Evolutionary conservation across 2,888 invertebrate genomes (phyloP).

Genomic region (Pseudococcus longispinus): DNA sequence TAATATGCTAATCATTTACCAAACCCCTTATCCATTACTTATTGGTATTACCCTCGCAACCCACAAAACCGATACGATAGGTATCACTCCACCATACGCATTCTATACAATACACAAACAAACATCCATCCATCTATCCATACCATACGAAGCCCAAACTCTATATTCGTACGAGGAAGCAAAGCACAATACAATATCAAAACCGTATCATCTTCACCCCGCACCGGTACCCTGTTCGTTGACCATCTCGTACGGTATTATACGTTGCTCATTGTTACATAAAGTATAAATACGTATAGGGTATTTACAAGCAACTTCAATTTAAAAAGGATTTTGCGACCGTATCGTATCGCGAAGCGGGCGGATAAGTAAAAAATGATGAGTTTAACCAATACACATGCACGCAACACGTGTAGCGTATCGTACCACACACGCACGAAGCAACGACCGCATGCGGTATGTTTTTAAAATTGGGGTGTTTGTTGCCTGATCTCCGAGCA

Average conservation of each 20-base stretch:
- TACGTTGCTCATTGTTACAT: background rate
- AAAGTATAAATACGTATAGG: conserved; percentile 5
- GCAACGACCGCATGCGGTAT: background rate
- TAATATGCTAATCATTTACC: background rate
- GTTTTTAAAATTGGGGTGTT: conserved; percentile 17
- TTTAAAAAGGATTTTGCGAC: conserved; percentile 28
- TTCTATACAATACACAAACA: background rate
- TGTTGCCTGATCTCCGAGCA: background rate
- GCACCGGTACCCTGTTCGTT: background rate
- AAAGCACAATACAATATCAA: background rate
- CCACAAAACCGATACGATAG: background rate
- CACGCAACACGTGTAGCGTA: background rate
- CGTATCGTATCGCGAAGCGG: conserved; percentile 8
- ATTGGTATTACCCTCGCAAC: background rate
- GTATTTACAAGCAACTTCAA: conserved; percentile 21
- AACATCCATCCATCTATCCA: background rate
- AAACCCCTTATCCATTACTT: background rate
- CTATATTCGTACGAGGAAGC: background rate
- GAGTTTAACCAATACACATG: conserved; percentile 15
- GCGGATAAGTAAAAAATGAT: conserved; percentile 32
- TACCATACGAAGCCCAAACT: background rate
- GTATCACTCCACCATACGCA: background rate
- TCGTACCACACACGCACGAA: background rate
- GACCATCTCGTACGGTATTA: background rate
- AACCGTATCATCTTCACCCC: conserved; percentile 2